These are phyloP conservation scores for Pampus argenteus DNA, from an alignment of 2,797 vertebrate genomes.

Conservation along the genomic window DNA sequence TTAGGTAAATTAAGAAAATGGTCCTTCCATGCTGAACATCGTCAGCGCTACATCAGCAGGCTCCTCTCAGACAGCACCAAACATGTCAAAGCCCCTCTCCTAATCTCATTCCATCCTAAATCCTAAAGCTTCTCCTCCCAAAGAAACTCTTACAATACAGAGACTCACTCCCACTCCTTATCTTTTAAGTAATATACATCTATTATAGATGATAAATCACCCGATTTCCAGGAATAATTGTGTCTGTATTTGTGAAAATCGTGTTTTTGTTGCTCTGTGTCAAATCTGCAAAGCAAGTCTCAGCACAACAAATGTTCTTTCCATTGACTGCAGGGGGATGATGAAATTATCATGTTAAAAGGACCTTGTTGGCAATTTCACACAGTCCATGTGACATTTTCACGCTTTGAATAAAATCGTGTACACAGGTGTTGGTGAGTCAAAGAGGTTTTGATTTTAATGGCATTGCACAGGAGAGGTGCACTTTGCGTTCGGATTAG, in stretches of 20 bases:
- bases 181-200: neutral
- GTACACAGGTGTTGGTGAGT: conserved; percentile 20
- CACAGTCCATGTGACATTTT: conserved; percentile 60
- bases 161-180: neutral
- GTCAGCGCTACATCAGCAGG: conserved; percentile 38
- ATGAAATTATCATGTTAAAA: conserved; percentile 60
- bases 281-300: conserved; percentile 18
- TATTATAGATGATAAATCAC: conserved; percentile 27
- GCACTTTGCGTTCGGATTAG: conserved; percentile 22
- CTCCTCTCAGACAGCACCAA: conserved; percentile 45
- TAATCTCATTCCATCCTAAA: conserved; percentile 64
- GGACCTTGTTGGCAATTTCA: conserved; percentile 69
- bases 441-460: conserved; percentile 36
- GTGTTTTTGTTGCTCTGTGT: conserved; percentile 25
- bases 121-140: conserved; percentile 32
- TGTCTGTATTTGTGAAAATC: conserved; percentile 47
- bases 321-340: conserved; percentile 43
- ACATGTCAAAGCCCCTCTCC: conserved; percentile 65
- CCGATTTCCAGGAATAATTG: conserved; percentile 30
- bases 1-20: conserved; percentile 56
- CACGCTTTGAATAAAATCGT: conserved; percentile 41
- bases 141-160: conserved; percentile 24
- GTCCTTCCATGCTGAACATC: conserved; percentile 49
- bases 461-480: neutral
- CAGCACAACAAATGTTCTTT: conserved; percentile 51